Evolutionary conservation across 2,113 vertebrate genomes (phyloP).

Genomic region (Bambusicola thoracicus): DNA sequence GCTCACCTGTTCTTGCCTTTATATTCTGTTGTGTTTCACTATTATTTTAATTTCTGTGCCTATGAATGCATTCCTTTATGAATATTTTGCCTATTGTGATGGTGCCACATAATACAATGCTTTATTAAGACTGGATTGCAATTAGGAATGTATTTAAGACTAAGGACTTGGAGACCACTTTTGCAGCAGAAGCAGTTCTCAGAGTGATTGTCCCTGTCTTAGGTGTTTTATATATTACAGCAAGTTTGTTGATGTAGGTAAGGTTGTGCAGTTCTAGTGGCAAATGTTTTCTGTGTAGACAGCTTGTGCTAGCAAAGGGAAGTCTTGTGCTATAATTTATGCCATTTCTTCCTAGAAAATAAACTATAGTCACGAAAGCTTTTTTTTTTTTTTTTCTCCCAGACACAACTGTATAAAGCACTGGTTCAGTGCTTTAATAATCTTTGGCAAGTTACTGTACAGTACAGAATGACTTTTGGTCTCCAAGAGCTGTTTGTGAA

Average conservation of each 20-base stretch:
- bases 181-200: neutral
- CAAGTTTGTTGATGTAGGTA: neutral
- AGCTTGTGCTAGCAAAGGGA: neutral
- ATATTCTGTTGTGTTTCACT: neutral
- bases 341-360: neutral
- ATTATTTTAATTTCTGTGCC: neutral
- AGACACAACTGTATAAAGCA: conserved; percentile 16
- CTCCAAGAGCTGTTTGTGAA: neutral
- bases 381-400: neutral
- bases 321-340: conserved; percentile 24
- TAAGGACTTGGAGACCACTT: neutral
- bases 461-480: neutral
- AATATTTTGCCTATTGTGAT: neutral
- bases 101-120: neutral
- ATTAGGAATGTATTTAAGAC: neutral
- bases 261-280: neutral
- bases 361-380: neutral
- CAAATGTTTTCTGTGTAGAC: conserved; percentile 17
- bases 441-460: neutral
- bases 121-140: neutral
- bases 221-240: neutral
- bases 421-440: conserved; percentile 35
- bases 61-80: neutral
- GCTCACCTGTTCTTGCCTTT: neutral
- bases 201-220: neutral